Conservation (phyloP, 1,140 invertebrate species). For the Hycleus cichorii region DNA sequence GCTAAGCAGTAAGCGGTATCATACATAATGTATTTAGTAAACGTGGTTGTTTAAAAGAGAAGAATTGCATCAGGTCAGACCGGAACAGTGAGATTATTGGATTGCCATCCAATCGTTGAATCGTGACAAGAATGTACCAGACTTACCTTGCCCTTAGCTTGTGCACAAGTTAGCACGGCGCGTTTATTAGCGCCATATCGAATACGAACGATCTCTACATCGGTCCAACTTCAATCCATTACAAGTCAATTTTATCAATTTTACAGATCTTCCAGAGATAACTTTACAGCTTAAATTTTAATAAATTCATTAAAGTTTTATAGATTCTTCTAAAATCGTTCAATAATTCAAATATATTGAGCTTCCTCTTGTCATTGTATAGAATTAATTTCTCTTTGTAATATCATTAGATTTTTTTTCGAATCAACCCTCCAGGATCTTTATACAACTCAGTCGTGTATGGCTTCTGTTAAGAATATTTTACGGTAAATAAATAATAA, state of each 20-base stretch:
- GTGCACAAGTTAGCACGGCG: not conserved
- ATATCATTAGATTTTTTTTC: no score
- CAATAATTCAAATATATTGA: no score
- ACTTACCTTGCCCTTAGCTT: slow-evolving; percentile 28
- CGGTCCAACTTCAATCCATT: slow-evolving; percentile 14
- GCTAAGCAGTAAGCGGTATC: slow-evolving; percentile 19
- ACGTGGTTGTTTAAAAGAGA: slow-evolving; percentile 22
- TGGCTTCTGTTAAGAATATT: no score
- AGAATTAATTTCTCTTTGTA: no score
- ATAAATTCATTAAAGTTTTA: no score
- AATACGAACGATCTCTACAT: slow-evolving; percentile 18
- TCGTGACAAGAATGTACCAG: slow-evolving; percentile 34
- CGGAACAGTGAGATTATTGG: slow-evolving; percentile 36
- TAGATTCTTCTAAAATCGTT: no score
- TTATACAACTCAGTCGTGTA: no score
- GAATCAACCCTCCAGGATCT: no score
- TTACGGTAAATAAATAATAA: no score
- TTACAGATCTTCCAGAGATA: slow-evolving; percentile 11
- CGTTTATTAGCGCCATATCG: slow-evolving; percentile 15
- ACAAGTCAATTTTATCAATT: slow-evolving; percentile 19
- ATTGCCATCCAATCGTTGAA: slow-evolving; percentile 31
- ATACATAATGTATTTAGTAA: slow-evolving; percentile 31
- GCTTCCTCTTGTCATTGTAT: no score
- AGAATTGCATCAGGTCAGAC: slow-evolving; percentile 30
- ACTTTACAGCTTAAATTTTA: not conserved